Evolutionary conservation across 2,113 vertebrate genomes (phyloP).

Genomic region (Pseudorectes ferrugineus): DNA sequence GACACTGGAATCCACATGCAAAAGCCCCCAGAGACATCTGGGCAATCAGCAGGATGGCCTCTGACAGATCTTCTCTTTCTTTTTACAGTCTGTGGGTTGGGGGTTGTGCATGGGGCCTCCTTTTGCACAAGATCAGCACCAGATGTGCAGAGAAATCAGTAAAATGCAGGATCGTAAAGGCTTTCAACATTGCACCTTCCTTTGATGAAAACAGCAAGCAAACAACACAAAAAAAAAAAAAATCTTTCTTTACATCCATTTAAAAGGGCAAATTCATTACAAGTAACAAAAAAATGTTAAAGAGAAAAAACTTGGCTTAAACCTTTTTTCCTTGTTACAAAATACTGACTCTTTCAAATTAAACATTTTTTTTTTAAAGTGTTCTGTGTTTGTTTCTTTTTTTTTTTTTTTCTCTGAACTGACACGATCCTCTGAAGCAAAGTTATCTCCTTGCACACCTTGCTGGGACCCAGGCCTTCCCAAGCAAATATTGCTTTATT

Average conservation of each 20-base stretch:
- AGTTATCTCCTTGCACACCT: conserved; percentile 46
- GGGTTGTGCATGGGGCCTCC: neutral
- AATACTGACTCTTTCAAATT: conserved; percentile 43
- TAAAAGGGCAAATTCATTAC: neutral
- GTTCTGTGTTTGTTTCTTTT: neutral
- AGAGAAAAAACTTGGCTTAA: conserved; percentile 17
- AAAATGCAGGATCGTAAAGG: neutral
- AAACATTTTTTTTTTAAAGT: neutral
- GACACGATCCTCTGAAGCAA: conserved; percentile 52
- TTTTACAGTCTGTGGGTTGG: neutral
- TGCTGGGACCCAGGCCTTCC: conserved; percentile 50
- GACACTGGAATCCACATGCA: neutral
- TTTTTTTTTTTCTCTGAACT: neutral
- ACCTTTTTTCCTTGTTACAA: conserved; percentile 41
- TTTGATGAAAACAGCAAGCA: neutral
- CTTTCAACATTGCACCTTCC: neutral
- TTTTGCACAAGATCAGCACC: conserved; percentile 28
- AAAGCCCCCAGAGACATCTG: neutral
- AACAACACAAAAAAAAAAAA: neutral
- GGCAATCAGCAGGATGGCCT: neutral
- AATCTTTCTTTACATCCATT: conserved; percentile 27
- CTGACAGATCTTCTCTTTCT: neutral
- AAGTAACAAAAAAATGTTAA: neutral
- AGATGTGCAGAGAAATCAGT: neutral
- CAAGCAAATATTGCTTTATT: conserved; percentile 60